These are phyloP conservation scores for Caenorhabditis plicata DNA, from an alignment of 2,888 invertebrate species.

Conservation along the genomic window DNA sequence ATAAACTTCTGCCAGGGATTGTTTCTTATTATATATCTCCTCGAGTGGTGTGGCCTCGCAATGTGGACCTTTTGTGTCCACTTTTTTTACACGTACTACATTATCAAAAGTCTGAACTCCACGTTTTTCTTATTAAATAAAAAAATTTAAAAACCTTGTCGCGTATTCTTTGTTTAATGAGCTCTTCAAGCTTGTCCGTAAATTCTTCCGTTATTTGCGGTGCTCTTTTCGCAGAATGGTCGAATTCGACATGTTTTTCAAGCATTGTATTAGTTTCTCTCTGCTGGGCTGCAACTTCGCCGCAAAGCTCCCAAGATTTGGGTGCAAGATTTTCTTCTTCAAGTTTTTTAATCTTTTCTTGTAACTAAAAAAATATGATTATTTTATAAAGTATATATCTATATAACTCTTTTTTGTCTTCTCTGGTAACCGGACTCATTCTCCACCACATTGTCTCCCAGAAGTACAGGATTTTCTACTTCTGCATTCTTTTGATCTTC, in stretches of 20 bases:
- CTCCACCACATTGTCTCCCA: constrained; percentile 27
- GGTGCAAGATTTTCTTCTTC: constrained; percentile 73
- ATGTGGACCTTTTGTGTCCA: constrained; percentile 77
- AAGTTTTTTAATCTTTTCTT: constrained; percentile 66
- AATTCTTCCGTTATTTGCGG: constrained; percentile 90
- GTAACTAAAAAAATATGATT: too few species aligned
- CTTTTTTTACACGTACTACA: constrained; percentile 80
- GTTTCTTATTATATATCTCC: constrained; percentile 89
- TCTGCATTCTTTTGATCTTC: constrained; percentile 26
- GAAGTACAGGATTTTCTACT: constrained; percentile 20
- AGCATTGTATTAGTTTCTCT: constrained; percentile 89
- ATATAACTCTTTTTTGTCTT: constrained; percentile 16
- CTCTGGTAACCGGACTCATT: constrained; percentile 19
- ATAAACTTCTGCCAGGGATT: constrained; percentile 88
- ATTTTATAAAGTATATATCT: too few species aligned
- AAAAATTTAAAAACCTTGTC: too few species aligned
- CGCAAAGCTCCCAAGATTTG: constrained; percentile 90
- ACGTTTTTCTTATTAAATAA: too few species aligned
- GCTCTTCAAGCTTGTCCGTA: constrained; percentile 82
- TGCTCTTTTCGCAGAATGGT: constrained; percentile 68
- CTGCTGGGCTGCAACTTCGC: constrained; percentile 79
- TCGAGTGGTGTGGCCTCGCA: constrained; percentile 85
- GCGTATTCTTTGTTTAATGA: constrained; percentile 87
- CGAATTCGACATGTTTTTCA: constrained; percentile 77
- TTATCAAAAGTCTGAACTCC: constrained; percentile 97